phyloP scores from a whole-genome alignment of 2,888 invertebrate species.

The Synanthedon andrenaeformis region DNA sequence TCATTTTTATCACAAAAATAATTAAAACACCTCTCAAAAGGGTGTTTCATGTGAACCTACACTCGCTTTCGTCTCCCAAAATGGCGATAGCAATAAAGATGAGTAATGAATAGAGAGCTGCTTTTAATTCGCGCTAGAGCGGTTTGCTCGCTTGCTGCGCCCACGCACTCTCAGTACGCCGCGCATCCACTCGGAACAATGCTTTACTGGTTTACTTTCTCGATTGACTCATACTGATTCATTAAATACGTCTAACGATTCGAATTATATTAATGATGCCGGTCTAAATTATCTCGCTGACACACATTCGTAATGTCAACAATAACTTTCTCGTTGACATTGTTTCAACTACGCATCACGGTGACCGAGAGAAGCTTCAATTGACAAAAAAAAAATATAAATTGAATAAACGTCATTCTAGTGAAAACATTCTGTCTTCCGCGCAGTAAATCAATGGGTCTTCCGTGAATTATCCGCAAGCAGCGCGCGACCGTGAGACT shows the following conservation, averaged over 20 bases:
- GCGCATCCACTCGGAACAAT: constrained; percentile 69
- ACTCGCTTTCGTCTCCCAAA: constrained; percentile 63
- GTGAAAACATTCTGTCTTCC: no score
- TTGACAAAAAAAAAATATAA: no score
- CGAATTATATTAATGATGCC: constrained; percentile 57
- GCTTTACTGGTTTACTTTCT: constrained; percentile 67
- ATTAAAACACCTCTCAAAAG: constrained; percentile 26
- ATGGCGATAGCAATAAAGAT: constrained; percentile 65
- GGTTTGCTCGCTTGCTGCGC: constrained; percentile 39
- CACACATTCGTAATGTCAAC: constrained; percentile 30
- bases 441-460: no score
- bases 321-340: constrained; percentile 36
- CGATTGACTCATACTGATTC: constrained; percentile 67
- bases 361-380: neutral
- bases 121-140: constrained; percentile 49
- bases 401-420: no score
- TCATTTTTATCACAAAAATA: constrained; percentile 31
- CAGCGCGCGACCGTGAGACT: constrained; percentile 9
- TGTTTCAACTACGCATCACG: constrained; percentile 2
- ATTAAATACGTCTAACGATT: constrained; percentile 54
- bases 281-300: constrained; percentile 37
- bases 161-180: constrained; percentile 51
- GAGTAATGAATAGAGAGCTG: constrained; percentile 71
- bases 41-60: constrained; percentile 44
- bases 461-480: no score